Base-by-base conservation (phyloP, 2,113 vertebrate species). In the Aegithalos caudatus region DNA sequence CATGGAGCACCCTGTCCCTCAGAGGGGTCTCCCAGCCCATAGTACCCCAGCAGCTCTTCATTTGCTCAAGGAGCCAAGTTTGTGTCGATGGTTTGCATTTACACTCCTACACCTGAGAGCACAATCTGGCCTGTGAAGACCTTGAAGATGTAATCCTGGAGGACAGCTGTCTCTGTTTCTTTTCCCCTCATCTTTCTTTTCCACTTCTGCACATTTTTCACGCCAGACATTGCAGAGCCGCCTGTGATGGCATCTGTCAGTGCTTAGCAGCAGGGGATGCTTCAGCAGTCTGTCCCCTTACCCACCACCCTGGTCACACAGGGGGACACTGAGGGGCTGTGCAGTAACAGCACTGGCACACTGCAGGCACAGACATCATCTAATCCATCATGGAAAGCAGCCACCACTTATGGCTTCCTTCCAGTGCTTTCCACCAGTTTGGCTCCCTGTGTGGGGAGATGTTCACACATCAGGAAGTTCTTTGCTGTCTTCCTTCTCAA, bases 301-400 rank as follows among this genome's bases (percentile, higher is more conserved):
- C 66, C 48, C 67, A 69, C n/a, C 37, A 25, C 1, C 2, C 1
- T 4, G 22, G 67, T 42, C 61, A 67, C 57, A 15, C 28, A 19
- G 48, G 31, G 38, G 61, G 45, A 61, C 22, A 10, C 6, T 0
- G 1, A 54, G 25, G 10, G 21, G 29, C 47, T 33, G 8, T 19
- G 15, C 6, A 7, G 33, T 12, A 25, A 44, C 42, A 81, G n/a
- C 40, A 12, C 23, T 65, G 58, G 8, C 48, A 76, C 33, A 10
- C 38, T 13, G 7, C 31, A 53, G 42, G 24, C 1, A 7, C 37
- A 24, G 54, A 14, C 4, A 29, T 23, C 25, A 50, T 37, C 51
- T 29, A 37, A 85, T n/a, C 56, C 12, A 5, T 9, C 0, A 0
- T 22, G 37, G 51, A 50, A 67, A 82, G 10, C 20, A 53, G 47